Conservation (phyloP, 2,113 vertebrate species). For the Ornithorhynchus anatinus region DNA sequence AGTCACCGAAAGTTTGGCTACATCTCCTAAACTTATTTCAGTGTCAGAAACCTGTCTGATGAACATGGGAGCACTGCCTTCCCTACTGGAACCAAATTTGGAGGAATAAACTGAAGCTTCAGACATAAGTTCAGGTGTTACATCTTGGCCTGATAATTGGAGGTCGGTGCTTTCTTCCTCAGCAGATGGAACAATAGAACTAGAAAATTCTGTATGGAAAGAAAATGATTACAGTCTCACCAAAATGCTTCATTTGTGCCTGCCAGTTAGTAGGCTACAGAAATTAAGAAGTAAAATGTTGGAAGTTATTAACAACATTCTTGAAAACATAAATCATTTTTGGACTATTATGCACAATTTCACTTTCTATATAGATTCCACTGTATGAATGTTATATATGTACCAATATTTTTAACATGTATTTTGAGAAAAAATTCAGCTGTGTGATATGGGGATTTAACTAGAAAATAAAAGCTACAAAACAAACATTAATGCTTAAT, state of each 20-base stretch:
- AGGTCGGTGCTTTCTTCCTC: constrained; percentile 81
- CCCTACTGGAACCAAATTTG: constrained; percentile 74
- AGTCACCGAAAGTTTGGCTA: constrained; percentile 80
- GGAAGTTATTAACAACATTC: no score
- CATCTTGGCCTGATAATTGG: constrained; percentile 77
- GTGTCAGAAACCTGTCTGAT: constrained; percentile 73
- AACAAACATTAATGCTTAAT: no score
- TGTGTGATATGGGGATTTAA: no score
- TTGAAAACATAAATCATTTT: no score
- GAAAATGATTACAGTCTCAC: constrained; percentile 71
- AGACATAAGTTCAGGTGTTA: constrained; percentile 93
- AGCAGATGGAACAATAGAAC: constrained; percentile 79
- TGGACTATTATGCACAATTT: no score
- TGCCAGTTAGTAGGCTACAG: constrained; percentile 8
- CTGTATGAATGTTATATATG: no score
- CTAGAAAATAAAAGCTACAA: no score
- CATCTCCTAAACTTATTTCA: constrained; percentile 76
- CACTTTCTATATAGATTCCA: no score
- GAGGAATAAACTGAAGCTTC: constrained; percentile 80
- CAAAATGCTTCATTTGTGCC: constrained; percentile 35
- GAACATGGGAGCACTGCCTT: constrained; percentile 79
- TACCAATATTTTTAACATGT: no score
- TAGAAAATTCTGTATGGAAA: constrained; percentile 86
- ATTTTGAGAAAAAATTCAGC: no score
- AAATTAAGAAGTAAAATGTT: constrained; percentile 8